Evolutionary conservation across 2,113 vertebrate species (phyloP), one percentile per base, ranked within the genome.

Genomic region (Melanostigma gelatinosum): DNA sequence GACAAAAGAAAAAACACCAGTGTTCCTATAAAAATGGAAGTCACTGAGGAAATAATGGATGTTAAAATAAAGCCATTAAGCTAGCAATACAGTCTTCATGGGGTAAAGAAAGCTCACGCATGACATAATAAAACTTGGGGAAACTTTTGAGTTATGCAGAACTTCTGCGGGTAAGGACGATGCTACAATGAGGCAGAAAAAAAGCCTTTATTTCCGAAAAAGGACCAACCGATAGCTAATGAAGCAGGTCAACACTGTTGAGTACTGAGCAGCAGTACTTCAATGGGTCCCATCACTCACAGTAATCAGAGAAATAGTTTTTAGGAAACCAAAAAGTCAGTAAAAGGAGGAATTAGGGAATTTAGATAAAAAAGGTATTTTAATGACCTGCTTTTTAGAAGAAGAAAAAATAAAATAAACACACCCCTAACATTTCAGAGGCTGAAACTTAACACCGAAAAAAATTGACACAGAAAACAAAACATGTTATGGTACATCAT

Each of bases 331-430:
- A 81, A 82, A 89, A 89, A 89, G 66, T 72, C 77, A 83, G 81
- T 61, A 50, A 68, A 71, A 79, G 61, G 70, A 82, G 67, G 50
- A 82, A 65, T 22, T 79, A 44, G 83, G 82, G 58, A 78, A 82
- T 89, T 91, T 83, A 87, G 91, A 55, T 55, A 11, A 24, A 22
- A 91, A 92, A 92, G 71, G 71, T 82, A 72, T 82, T 79, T 93
- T 91, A 93, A 94, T 93, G 75, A 94, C 89, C 92, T 94, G 92
- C 88, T 91, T 94, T 85, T 91, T 83, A 83, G 85, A 86, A 73
- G 73, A 84, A 73, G 72, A 76, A 27, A 52, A 13, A 44, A 46
- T 29, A 27, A 57, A 57, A 57, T 1, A 86, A 52, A 86, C 72
- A 87, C 84, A 90, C 75, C 58, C 73, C 85, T 88, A 87, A 89